Evolutionary conservation across 2,113 vertebrate species (phyloP).

Genomic region (Oceanites oceanicus): DNA sequence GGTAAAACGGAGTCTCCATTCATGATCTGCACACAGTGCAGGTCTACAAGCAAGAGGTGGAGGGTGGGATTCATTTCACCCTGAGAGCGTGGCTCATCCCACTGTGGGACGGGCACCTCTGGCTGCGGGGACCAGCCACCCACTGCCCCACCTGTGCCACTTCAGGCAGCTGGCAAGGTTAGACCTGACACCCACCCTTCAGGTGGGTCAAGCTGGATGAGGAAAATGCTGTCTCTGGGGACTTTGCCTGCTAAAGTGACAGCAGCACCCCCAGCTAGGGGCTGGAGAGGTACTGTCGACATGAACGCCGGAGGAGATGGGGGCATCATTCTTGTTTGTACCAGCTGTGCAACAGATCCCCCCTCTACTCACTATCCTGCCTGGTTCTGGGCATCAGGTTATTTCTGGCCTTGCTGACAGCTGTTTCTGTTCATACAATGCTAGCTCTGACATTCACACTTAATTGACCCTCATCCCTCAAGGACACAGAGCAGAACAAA

Average conservation of each 20-base stretch:
- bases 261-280: not conserved
- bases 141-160: fast-evolving
- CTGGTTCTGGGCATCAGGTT: not conserved
- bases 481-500: not conserved
- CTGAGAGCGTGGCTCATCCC: fast-evolving
- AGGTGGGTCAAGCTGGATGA: not conserved
- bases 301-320: fast-evolving
- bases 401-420: not conserved
- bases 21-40: fast-evolving
- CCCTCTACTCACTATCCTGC: not conserved
- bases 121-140: fast-evolving
- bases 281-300: not conserved
- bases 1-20: not conserved
- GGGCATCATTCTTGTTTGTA: not conserved
- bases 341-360: not conserved
- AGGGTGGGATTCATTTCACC: not conserved
- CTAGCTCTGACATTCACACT: not conserved
- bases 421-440: fast-evolving
- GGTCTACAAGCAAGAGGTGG: not conserved
- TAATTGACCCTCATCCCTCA: not conserved
- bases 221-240: not conserved
- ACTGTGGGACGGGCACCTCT: fast-evolving
- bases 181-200: not conserved
- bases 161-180: not conserved
- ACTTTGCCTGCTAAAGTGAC: not conserved